phyloP scores from a whole-genome alignment of 1,140 invertebrate species.

The Nomia melanderi region DNA sequence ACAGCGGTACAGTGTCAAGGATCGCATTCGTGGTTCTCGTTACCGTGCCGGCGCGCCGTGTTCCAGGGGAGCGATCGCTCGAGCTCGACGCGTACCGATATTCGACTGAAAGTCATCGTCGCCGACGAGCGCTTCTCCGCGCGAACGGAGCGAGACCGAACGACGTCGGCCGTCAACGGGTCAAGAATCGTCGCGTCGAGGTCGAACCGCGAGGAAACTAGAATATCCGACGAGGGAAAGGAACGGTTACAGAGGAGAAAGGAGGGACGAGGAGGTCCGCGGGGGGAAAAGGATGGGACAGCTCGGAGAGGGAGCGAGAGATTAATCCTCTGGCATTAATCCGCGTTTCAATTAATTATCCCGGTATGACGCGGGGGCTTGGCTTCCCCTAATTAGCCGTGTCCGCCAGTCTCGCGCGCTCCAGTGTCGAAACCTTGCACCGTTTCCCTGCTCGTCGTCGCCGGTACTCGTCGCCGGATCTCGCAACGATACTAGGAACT shows the following conservation, averaged over 20 bases:
- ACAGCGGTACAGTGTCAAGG: constrained; percentile 60
- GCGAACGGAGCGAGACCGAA: no score
- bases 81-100: neutral
- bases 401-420: constrained; percentile 65
- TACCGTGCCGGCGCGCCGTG: constrained; percentile 55
- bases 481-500: constrained; percentile 39
- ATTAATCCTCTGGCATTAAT: constrained; percentile 75
- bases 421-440: constrained; percentile 79
- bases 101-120: neutral
- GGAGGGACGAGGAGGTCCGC: constrained; percentile 3
- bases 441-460: constrained; percentile 41
- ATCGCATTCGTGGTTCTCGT: constrained; percentile 69
- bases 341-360: constrained; percentile 77
- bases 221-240: neutral
- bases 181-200: neutral
- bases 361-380: constrained; percentile 64
- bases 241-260: neutral
- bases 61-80: constrained; percentile 33
- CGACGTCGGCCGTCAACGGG: neutral
- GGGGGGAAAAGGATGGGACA: neutral
- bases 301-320: neutral
- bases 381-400: constrained; percentile 71
- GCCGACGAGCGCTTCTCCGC: neutral
- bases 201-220: constrained; percentile 12
- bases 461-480: neutral